These are phyloP conservation scores for Hoplodrina ambigua DNA, from an alignment of 2,888 invertebrate species.

Conservation along the genomic window DNA sequence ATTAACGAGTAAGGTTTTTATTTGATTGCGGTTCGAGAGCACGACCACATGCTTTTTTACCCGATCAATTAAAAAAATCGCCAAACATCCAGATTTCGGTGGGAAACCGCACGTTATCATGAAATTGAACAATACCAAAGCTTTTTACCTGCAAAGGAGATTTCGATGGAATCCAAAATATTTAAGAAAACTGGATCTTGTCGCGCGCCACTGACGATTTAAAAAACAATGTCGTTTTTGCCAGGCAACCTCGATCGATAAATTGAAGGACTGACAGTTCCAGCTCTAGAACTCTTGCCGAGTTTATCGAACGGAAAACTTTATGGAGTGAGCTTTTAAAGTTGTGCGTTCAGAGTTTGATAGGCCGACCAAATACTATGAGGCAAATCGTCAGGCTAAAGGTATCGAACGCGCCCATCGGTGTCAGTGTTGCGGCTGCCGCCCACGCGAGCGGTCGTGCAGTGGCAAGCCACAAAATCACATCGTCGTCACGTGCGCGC, in stretches of 20 bases:
- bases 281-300: slow-evolving; percentile 38
- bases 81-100: slow-evolving; percentile 82
- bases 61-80: slow-evolving; percentile 82
- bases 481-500: slow-evolving; percentile 86
- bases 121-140: slow-evolving; percentile 79
- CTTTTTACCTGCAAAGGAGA: slow-evolving; percentile 76
- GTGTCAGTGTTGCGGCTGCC: slow-evolving; percentile 78
- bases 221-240: slow-evolving; percentile 70
- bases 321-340: slow-evolving; percentile 35
- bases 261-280: slow-evolving; percentile 69
- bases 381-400: slow-evolving; percentile 64
- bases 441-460: slow-evolving; percentile 85
- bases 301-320: slow-evolving; percentile 36
- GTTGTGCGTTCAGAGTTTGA: slow-evolving; percentile 53
- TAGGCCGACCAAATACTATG: slow-evolving; percentile 67
- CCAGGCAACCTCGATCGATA: slow-evolving; percentile 67
- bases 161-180: slow-evolving; percentile 75
- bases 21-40: slow-evolving; percentile 85
- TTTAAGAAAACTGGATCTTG: slow-evolving; percentile 74
- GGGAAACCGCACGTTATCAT: slow-evolving; percentile 83
- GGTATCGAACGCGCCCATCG: slow-evolving; percentile 66
- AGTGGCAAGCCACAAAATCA: slow-evolving; percentile 76
- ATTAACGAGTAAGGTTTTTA: slow-evolving; percentile 89
- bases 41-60: slow-evolving; percentile 78
- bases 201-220: slow-evolving; percentile 64